These are phyloP conservation scores for Hetaerina titia DNA, from an alignment of 2,888 invertebrate species.

Conservation along the genomic window DNA sequence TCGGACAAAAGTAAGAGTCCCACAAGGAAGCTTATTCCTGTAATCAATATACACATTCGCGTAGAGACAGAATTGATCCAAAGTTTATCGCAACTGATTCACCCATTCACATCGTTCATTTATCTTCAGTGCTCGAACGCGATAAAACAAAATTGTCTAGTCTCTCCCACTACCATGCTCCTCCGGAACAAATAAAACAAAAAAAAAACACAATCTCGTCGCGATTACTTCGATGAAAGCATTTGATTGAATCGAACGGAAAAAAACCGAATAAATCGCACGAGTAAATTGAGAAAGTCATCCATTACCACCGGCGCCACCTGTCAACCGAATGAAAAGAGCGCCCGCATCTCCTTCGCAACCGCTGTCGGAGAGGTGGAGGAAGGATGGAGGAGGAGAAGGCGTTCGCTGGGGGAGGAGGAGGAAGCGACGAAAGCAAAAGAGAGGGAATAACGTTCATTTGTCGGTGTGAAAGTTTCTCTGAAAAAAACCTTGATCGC, in stretches of 20 bases:
- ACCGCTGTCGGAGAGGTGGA: not conserved
- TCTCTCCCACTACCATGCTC: not conserved
- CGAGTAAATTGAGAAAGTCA: conserved; percentile 10
- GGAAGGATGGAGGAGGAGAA: not conserved
- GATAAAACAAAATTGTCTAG: not conserved
- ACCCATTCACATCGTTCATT: not conserved
- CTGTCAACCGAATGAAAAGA: not conserved
- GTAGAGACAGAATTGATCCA: not conserved
- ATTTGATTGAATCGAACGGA: not conserved
- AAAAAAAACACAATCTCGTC: not conserved
- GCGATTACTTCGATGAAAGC: conserved; percentile 1
- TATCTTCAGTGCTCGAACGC: not conserved
- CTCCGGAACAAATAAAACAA: not conserved
- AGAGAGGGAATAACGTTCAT: not conserved
- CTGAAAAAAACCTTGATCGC: not conserved
- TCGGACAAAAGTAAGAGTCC: not conserved
- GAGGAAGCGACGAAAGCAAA: no score
- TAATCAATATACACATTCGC: not conserved
- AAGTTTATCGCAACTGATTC: not conserved
- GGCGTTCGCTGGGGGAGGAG: no score
- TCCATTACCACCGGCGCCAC: not conserved
- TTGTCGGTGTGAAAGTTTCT: not conserved
- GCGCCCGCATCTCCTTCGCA: not conserved
- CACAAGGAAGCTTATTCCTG: not conserved
- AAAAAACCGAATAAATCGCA: not conserved